Percentiles rank a stretch among this genome's conserved stretches.
These are phyloP conservation scores for Agrilus cyanescens DNA, from an alignment of 2,888 invertebrate species.

Conservation along the genomic window DNA sequence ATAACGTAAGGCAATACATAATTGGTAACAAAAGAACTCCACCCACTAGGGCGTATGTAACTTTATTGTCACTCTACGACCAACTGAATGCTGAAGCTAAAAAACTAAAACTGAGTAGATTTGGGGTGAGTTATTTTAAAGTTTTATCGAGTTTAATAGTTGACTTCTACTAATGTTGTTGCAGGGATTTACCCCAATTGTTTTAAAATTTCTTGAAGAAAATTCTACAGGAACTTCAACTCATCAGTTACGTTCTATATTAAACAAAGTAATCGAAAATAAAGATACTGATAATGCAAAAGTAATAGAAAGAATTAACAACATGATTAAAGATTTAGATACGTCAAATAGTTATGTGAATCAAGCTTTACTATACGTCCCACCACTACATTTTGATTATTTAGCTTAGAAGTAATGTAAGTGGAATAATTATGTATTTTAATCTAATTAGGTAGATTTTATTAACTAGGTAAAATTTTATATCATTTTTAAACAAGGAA, in stretches of 20 bases:
- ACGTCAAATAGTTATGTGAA: constrained; percentile 45
- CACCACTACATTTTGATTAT: constrained; percentile 38
- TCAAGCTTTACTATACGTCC: constrained; percentile 44
- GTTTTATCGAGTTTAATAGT: neutral
- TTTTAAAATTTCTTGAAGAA: constrained; percentile 42
- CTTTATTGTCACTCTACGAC: constrained; percentile 50
- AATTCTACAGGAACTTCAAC: constrained; percentile 46
- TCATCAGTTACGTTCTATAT: constrained; percentile 44
- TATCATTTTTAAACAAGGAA: too few species aligned
- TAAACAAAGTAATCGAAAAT: constrained; percentile 45
- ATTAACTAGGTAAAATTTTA: too few species aligned
- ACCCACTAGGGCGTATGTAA: constrained; percentile 45
- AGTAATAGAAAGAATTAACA: constrained; percentile 43
- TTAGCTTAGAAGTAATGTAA: neutral
- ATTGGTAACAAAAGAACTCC: constrained; percentile 41
- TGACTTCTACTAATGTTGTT: constrained; percentile 3
- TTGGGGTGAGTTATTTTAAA: constrained; percentile 37
- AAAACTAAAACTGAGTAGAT: constrained; percentile 48
- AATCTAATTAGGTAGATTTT: too few species aligned
- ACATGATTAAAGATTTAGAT: constrained; percentile 44
- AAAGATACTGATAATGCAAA: constrained; percentile 48
- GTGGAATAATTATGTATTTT: too few species aligned
- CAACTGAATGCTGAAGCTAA: constrained; percentile 54
- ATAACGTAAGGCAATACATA: constrained; percentile 23
- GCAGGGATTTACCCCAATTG: constrained; percentile 49